Evolutionary conservation across 2,888 invertebrate species (phyloP), one percentile per base, ranked within the genome.

Genomic region (Heliconius hortense): DNA sequence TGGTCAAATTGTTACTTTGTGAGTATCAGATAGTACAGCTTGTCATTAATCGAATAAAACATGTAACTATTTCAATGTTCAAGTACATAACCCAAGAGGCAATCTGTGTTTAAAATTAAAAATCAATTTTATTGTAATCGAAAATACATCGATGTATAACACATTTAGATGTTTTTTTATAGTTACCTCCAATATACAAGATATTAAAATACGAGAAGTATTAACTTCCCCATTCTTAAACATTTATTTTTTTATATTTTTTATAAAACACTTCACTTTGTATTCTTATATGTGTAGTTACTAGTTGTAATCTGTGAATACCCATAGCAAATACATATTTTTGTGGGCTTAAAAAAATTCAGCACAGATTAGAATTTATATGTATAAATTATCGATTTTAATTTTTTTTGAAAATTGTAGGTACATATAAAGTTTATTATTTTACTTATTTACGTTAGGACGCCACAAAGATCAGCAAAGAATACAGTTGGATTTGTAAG

Each of bases 401-500:
- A 43, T 43, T 43, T 43, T n/a, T 15, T 43, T 43, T 43, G 43
- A 43, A 15, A 43, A 43, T 43, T 15, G 0, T 43, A 43, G 43
- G 43, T 43, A 43, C 43, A 43, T 43, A 43, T 1, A 43, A 43
- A 43, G 43, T 43, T 15, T 43, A 43, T 43, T 18, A 43, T 43
- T 43, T 43, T 5, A 53, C 53, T 59, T 10, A 59, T 59, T 59
- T 24, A 4, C 21, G 3, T 59, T 63, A 2, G 39, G 39, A n/a
- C 7, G 24, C 11, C n/a, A 39, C 39, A 31, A 28, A 66, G 24
- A 66, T 8, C n/a, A 39, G 39, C 24, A 64, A 39, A 39, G n/a
- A 66, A 24, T 39, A 35, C 13, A 64, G 35, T 66, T 24, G 64
- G 66, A 66, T 66, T 66, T 43, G 66, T 66, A 24, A 66, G 43